phyloP scores from a whole-genome alignment of 2,113 vertebrate genomes.

The Grus americana region DNA sequence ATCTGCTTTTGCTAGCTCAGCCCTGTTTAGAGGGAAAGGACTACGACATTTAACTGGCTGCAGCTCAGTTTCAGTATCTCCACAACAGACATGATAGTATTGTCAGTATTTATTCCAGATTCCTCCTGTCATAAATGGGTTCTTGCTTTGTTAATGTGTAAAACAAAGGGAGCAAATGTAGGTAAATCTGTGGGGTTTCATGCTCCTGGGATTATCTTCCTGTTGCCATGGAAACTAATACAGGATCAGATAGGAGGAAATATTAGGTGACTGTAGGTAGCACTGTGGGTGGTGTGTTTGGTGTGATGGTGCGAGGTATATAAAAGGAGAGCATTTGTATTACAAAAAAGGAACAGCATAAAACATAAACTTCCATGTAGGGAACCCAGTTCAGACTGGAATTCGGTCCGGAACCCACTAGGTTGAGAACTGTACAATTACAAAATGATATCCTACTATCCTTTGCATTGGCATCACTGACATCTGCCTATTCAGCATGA shows the following conservation, averaged over 20 bases:
- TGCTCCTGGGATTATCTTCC: neutral
- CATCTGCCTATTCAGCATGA: neutral
- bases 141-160: neutral
- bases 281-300: neutral
- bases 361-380: neutral
- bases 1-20: neutral
- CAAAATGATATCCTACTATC: neutral
- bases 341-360: neutral
- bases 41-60: neutral
- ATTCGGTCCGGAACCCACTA: neutral
- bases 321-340: neutral
- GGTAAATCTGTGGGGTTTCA: neutral
- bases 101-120: neutral
- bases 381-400: neutral
- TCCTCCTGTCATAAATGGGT: neutral
- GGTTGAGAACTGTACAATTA: neutral
- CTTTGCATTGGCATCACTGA: neutral
- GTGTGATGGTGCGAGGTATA: neutral
- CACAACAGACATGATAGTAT: neutral
- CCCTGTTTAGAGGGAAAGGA: neutral
- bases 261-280: neutral
- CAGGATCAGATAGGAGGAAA: neutral
- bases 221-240: constrained; percentile 29
- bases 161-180: neutral
- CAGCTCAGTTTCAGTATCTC: neutral